phyloP scores from a whole-genome alignment of 2,113 vertebrate species.

The Manacus vitellinus region DNA sequence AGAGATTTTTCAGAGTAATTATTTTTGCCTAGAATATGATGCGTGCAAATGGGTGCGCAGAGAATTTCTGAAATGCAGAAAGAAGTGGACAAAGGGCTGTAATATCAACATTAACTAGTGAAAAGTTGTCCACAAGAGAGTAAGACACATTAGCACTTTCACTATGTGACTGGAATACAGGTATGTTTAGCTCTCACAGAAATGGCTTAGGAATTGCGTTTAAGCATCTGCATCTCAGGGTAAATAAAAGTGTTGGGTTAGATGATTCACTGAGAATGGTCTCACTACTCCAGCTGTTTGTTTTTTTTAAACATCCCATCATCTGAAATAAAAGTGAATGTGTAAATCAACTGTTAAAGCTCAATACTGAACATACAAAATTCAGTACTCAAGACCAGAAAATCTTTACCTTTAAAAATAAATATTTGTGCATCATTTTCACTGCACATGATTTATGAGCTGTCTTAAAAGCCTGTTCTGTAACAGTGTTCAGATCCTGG shows the following conservation, averaged over 20 bases:
- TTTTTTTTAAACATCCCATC: not conserved
- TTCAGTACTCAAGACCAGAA: not conserved
- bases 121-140: not conserved
- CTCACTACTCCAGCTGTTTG: not conserved
- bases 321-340: not conserved
- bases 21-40: not conserved
- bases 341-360: not conserved
- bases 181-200: not conserved
- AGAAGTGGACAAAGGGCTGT: not conserved
- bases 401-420: not conserved
- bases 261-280: not conserved
- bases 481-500: not conserved
- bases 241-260: not conserved
- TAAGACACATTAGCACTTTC: not conserved
- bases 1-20: slow-evolving; percentile 8
- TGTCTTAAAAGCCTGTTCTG: not conserved
- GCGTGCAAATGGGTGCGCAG: accelerated
- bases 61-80: not conserved
- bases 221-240: not conserved
- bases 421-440: not conserved
- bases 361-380: not conserved
- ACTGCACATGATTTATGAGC: not conserved
- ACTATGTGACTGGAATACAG: not conserved
- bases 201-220: not conserved
- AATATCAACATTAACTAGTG: slow-evolving; percentile 8